Evolutionary conservation across 1,140 invertebrate genomes (phyloP).

Genomic region (Drosophila suzukii): DNA sequence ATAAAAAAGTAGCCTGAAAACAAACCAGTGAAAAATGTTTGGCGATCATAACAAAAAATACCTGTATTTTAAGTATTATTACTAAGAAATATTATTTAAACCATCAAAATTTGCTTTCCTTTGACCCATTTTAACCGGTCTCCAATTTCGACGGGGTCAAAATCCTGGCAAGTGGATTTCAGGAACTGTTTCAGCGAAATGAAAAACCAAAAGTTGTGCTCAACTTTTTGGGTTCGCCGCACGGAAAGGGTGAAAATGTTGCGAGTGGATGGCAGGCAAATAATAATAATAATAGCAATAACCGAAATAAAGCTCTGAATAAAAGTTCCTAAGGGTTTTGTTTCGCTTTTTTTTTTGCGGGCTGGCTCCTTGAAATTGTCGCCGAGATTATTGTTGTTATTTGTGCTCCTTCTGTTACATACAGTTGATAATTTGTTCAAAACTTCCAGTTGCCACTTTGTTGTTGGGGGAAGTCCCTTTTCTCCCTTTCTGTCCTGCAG

Average conservation of each 20-base stretch:
- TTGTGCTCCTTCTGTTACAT: constrained; percentile 56
- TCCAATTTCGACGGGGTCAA: constrained; percentile 26
- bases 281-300: constrained; percentile 74
- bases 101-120: background rate
- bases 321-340: constrained; percentile 56
- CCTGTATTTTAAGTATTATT: no score
- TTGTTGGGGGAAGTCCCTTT: constrained; percentile 16
- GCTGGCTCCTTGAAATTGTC: constrained; percentile 59
- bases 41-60: no score
- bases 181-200: constrained; percentile 26
- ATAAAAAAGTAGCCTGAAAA: no score
- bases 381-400: constrained; percentile 73
- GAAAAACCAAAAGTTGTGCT: constrained; percentile 48
- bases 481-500: constrained; percentile 40
- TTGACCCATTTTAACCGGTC: background rate
- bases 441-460: constrained; percentile 57
- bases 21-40: no score
- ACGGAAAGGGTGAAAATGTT: constrained; percentile 64
- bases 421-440: constrained; percentile 77
- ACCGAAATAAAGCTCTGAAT: constrained; percentile 62
- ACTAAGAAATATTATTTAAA: no score
- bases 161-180: constrained; percentile 35
- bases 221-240: constrained; percentile 40
- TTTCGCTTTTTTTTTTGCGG: constrained; percentile 49
- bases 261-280: constrained; percentile 64